phyloP scores from a whole-genome alignment of 2,888 invertebrate genomes.

The Lapara coniferarum region DNA sequence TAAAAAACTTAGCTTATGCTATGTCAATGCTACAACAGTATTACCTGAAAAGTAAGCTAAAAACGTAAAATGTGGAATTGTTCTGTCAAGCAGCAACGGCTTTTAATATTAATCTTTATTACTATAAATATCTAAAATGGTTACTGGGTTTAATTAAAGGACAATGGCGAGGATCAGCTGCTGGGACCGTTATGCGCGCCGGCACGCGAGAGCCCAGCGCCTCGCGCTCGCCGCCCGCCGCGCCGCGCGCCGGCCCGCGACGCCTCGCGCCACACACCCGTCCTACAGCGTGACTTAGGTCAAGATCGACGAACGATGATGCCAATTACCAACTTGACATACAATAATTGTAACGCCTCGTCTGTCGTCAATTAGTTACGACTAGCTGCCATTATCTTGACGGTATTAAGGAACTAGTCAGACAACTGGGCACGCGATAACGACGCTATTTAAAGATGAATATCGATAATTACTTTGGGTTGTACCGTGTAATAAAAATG shows the following conservation, averaged over 20 bases:
- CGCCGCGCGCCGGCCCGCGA: conserved; percentile 3
- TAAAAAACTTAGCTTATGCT: too few relatives aligned
- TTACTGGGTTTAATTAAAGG: conserved; percentile 70
- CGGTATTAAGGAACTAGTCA: conserved; percentile 59
- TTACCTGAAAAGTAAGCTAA: too few relatives aligned
- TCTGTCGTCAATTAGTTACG: conserved; percentile 66
- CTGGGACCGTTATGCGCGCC: conserved; percentile 63
- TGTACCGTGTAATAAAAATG: conserved; percentile 29
- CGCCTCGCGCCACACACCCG: conserved; percentile 35
- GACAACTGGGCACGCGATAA: conserved; percentile 56
- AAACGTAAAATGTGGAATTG: neutral
- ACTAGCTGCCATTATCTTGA: conserved; percentile 58
- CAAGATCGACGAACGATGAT: conserved; percentile 49
- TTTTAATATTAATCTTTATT: conserved; percentile 20
- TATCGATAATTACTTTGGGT: conserved; percentile 48
- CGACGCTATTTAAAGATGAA: conserved; percentile 55
- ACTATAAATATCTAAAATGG: conserved; percentile 28
- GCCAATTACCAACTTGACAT: conserved; percentile 65
- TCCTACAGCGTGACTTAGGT: conserved; percentile 47
- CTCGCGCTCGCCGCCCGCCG: conserved; percentile 22
- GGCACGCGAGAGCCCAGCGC: conserved; percentile 61
- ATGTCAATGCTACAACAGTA: too few relatives aligned
- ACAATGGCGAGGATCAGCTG: conserved; percentile 73
- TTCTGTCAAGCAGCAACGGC: neutral
- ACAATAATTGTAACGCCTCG: conserved; percentile 71